Conservation (phyloP, 2,888 invertebrate genomes). For the Griposia aprilina region DNA sequence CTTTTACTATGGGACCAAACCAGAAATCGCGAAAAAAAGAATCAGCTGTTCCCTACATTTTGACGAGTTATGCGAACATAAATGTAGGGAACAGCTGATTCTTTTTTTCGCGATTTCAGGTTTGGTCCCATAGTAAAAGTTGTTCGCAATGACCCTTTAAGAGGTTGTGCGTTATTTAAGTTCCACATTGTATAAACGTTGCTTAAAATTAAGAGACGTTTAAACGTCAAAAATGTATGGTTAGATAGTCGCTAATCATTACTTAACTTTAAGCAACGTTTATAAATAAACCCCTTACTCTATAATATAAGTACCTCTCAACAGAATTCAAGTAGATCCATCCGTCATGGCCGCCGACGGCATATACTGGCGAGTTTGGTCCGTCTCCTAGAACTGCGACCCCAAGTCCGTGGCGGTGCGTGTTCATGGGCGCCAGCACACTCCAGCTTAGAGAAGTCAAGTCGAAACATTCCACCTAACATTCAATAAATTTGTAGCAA, state of each 20-base stretch:
- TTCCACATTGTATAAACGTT: too few species aligned
- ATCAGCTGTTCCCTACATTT: too few species aligned
- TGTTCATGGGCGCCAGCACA: constrained; percentile 96
- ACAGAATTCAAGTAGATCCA: constrained; percentile 98
- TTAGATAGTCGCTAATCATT: background rate
- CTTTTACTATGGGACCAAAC: too few species aligned
- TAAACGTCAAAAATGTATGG: background rate
- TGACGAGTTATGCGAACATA: too few species aligned
- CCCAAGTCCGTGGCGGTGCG: constrained; percentile 95
- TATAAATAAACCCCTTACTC: background rate
- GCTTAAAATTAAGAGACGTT: background rate
- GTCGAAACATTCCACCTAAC: constrained; percentile 95
- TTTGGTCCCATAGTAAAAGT: too few species aligned
- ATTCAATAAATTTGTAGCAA: background rate
- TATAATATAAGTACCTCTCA: constrained; percentile 89
- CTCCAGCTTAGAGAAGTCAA: constrained; percentile 95
- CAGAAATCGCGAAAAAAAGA: too few species aligned
- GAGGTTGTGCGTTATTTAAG: too few species aligned
- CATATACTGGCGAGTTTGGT: constrained; percentile 95
- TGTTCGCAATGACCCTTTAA: too few species aligned
- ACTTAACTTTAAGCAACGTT: background rate
- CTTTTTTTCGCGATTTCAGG: too few species aligned
- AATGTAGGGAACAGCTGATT: too few species aligned
- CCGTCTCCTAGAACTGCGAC: constrained; percentile 94
- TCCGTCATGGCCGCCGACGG: constrained; percentile 98